Conservation (phyloP, 2,113 vertebrate genomes). For the Cinclus cinclus region DNA sequence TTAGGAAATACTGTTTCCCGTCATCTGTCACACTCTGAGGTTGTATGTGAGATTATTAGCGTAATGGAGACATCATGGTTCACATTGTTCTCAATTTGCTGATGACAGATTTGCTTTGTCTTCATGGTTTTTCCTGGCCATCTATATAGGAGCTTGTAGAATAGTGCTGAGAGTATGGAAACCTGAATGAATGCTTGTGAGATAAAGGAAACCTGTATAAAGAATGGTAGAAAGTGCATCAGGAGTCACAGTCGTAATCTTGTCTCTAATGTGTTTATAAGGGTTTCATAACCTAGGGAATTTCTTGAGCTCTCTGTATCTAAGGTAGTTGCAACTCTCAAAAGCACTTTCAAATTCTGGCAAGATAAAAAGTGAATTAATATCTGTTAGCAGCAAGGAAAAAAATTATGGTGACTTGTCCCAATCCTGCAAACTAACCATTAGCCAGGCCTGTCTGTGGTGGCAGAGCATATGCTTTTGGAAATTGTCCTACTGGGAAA, state of each 20-base stretch:
- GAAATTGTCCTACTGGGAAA: accelerated
- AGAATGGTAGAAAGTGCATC: background rate
- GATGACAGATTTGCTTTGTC: background rate
- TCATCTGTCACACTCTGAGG: background rate
- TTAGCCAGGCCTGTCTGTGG: background rate
- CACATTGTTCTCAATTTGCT: background rate
- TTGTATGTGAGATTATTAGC: background rate
- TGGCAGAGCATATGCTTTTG: background rate
- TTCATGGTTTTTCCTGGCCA: background rate
- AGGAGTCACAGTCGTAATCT: background rate
- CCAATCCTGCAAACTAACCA: background rate
- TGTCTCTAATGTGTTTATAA: background rate
- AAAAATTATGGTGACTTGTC: background rate
- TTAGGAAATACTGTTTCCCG: background rate
- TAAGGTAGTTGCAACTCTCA: background rate
- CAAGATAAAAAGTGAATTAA: background rate
- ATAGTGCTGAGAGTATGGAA: background rate
- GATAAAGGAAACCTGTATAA: background rate
- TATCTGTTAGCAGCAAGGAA: background rate
- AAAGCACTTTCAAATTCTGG: background rate
- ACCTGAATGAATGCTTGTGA: background rate
- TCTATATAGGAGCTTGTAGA: background rate
- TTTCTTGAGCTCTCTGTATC: background rate
- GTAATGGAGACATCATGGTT: background rate
- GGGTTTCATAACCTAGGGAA: background rate